Percentiles rank a stretch among this genome's conserved stretches.
Evolutionary conservation across 2,888 invertebrate species (phyloP).

Genomic region (Lymantria dispar): DNA sequence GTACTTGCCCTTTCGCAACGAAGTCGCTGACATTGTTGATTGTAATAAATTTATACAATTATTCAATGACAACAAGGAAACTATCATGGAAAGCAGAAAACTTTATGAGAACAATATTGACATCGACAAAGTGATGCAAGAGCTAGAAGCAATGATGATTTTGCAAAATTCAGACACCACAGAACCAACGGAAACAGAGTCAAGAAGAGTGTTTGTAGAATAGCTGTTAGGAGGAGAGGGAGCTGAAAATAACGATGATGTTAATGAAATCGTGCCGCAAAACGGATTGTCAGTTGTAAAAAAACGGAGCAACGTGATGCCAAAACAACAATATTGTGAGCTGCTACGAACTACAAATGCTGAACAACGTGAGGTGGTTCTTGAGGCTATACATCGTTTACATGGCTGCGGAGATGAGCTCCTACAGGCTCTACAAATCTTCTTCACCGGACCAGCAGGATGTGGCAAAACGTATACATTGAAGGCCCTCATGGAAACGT

Average conservation of each 20-base stretch:
- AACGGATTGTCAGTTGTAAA: neutral
- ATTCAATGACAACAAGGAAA: slow-evolving; percentile 27
- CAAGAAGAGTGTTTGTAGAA: slow-evolving; percentile 21
- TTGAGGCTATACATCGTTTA: slow-evolving; percentile 18
- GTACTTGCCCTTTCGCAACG: slow-evolving; percentile 44
- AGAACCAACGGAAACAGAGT: slow-evolving; percentile 22
- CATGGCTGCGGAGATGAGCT: slow-evolving; percentile 25
- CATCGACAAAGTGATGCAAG: slow-evolving; percentile 37
- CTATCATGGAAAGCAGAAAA: slow-evolving; percentile 28
- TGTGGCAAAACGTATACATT: too few relatives aligned
- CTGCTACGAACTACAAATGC: slow-evolving; percentile 4
- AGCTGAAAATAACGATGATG: slow-evolving; percentile 30
- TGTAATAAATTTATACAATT: slow-evolving; percentile 29
- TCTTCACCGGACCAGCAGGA: slow-evolving; percentile 20
- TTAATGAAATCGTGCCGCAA: slow-evolving; percentile 23
- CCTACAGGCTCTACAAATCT: slow-evolving; percentile 15
- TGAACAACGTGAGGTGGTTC: slow-evolving; percentile 24
- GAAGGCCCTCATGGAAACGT: slow-evolving; percentile 24
- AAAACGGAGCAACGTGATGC: too few relatives aligned
- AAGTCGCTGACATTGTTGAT: slow-evolving; percentile 36
- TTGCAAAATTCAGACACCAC: slow-evolving; percentile 25
- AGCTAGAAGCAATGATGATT: slow-evolving; percentile 39
- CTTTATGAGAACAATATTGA: slow-evolving; percentile 24
- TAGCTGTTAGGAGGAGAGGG: slow-evolving; percentile 27
- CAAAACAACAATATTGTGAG: too few relatives aligned